Conservation (phyloP, 2,797 vertebrate genomes). For the Merluccius polli region DNA sequence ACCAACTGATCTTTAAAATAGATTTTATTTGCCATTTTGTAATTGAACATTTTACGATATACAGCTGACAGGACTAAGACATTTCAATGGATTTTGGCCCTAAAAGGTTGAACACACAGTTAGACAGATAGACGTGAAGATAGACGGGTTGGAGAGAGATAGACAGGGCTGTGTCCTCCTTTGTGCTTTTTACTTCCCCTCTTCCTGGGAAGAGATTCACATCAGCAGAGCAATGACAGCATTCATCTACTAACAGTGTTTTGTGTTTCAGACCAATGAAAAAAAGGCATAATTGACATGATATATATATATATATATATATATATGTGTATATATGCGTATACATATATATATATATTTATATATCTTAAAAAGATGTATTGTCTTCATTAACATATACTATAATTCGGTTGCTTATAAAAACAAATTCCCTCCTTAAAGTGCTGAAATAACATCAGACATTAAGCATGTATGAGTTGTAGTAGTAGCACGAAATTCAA, state of each 20-base stretch:
- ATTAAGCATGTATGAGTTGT: conserved; percentile 48
- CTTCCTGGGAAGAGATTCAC: conserved; percentile 44
- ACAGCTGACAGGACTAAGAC: conserved; percentile 79
- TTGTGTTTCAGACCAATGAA: conserved; percentile 38
- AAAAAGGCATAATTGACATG: conserved; percentile 30
- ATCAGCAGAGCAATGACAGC: conserved; percentile 49
- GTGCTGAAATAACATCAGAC: conserved; percentile 61
- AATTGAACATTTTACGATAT: conserved; percentile 80
- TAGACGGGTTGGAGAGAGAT: conserved; percentile 35
- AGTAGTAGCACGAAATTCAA: conserved; percentile 52
- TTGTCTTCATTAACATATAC: conserved; percentile 20
- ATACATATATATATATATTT: conserved; percentile 15
- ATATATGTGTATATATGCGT: conserved; percentile 27
- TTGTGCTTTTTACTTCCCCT: conserved; percentile 59
- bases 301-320: conserved; percentile 7
- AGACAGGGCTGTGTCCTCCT: conserved; percentile 58
- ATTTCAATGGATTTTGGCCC: conserved; percentile 78
- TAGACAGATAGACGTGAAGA: conserved; percentile 64
- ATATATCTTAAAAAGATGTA: conserved; percentile 25
- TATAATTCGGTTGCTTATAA: conserved; percentile 41
- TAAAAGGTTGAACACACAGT: conserved; percentile 72
- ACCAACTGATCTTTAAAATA: conserved; percentile 80
- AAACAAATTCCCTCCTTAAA: conserved; percentile 60
- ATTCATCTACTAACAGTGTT: conserved; percentile 29
- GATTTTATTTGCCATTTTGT: conserved; percentile 83